Percentiles rank a stretch among this genome's conserved stretches.
Evolutionary conservation across 2,113 vertebrate species (phyloP).

Genomic region (Columbina picui): DNA sequence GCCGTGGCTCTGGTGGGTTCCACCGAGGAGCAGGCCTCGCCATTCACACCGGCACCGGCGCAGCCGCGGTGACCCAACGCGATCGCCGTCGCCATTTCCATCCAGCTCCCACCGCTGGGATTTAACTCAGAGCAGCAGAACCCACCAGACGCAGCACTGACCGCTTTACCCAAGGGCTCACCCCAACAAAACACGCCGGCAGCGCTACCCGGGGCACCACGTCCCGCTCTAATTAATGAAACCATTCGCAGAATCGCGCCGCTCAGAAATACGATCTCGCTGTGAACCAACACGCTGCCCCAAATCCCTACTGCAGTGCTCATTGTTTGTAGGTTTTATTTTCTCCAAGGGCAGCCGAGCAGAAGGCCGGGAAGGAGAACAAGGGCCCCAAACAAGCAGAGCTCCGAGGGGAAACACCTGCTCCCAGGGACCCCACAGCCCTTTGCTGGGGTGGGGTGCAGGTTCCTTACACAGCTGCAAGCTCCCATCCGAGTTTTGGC

Average conservation of each 20-base stretch:
- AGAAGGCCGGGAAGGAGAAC: neutral
- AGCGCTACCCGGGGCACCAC: fast-evolving
- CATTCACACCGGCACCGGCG: neutral
- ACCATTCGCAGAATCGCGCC: fast-evolving
- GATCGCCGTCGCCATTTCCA: neutral
- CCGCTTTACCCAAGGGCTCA: neutral
- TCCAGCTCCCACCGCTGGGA: neutral
- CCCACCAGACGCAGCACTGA: neutral
- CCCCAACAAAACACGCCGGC: neutral
- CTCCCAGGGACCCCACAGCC: neutral
- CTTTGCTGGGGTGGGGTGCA: fast-evolving
- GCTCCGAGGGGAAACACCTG: neutral
- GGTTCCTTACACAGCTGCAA: neutral
- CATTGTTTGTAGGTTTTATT: neutral
- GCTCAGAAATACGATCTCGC: fast-evolving
- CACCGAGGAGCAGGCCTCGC: too few relatives aligned
- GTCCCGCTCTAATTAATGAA: neutral
- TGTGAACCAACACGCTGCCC: neutral
- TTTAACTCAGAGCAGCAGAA: neutral
- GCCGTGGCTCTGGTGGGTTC: too few relatives aligned
- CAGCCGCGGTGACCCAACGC: neutral
- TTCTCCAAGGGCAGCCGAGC: neutral
- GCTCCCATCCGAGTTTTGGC: too few relatives aligned
- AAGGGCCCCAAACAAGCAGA: neutral
- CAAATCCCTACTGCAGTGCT: neutral